Conservation (phyloP, 1,140 invertebrate species). For the Drosophila sulfurigaster region DNA sequence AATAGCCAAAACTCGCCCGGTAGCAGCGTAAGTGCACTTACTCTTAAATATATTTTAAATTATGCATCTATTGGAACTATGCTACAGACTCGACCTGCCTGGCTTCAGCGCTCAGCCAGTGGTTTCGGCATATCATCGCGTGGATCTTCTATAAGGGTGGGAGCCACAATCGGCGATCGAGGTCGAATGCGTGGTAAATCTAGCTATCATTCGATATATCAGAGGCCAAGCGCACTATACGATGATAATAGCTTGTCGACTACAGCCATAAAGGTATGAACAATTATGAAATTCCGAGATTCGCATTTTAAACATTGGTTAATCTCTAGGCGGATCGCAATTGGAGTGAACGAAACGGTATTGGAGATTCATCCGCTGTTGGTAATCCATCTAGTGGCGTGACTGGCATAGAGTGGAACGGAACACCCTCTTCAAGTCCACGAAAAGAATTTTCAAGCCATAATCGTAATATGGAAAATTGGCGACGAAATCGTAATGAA, state of each 20-base stretch:
- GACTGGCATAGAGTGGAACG: constrained; percentile 86
- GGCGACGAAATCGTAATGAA: constrained; percentile 87
- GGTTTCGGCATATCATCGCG: constrained; percentile 65
- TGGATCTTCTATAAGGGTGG: constrained; percentile 86
- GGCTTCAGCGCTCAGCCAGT: constrained; percentile 87
- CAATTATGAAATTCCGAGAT: background rate
- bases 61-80: background rate
- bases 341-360: constrained; percentile 89
- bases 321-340: constrained; percentile 76
- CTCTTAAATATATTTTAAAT: background rate
- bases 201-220: constrained; percentile 80
- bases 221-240: constrained; percentile 72
- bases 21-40: constrained; percentile 46
- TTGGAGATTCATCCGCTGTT: constrained; percentile 83
- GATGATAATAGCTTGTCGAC: constrained; percentile 67
- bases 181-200: constrained; percentile 87
- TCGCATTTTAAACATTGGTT: background rate
- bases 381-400: constrained; percentile 58
- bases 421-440: constrained; percentile 86
- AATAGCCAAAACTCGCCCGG: constrained; percentile 43
- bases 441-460: constrained; percentile 87
- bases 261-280: constrained; percentile 58
- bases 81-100: constrained; percentile 84
- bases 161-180: constrained; percentile 85
- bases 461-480: constrained; percentile 88